phyloP scores from a whole-genome alignment of 2,888 invertebrate species.

The Ischnus inquisitorius region DNA sequence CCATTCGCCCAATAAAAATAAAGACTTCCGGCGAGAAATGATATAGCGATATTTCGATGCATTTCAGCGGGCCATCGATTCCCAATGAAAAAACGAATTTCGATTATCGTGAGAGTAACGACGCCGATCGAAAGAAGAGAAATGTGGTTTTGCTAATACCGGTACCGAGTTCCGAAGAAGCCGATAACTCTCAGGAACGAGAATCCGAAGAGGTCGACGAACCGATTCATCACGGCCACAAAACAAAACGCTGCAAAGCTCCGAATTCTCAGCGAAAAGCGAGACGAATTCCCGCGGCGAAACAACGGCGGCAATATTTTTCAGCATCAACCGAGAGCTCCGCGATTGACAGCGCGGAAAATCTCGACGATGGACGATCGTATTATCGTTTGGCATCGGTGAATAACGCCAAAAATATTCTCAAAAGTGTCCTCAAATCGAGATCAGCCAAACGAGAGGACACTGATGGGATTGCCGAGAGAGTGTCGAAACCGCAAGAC shows the following conservation, averaged over 20 bases:
- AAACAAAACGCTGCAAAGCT: constrained; percentile 72
- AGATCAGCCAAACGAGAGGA: constrained; percentile 28
- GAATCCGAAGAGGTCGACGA: constrained; percentile 38
- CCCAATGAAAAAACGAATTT: background rate
- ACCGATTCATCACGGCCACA: constrained; percentile 38
- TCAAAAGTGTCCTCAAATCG: constrained; percentile 8
- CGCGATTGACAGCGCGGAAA: background rate
- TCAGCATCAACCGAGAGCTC: background rate
- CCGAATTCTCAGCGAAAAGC: constrained; percentile 25
- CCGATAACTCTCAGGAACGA: constrained; percentile 16
- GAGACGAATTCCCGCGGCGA: constrained; percentile 20
- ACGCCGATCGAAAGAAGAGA: constrained; percentile 52
- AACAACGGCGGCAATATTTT: background rate
- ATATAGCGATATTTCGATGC: background rate
- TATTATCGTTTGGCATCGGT: constrained; percentile 14
- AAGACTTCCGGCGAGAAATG: background rate
- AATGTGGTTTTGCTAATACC: constrained; percentile 66
- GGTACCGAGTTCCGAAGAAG: constrained; percentile 54
- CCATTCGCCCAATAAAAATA: background rate
- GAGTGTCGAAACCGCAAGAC: background rate
- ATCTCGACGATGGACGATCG: background rate
- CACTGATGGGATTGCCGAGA: constrained; percentile 16
- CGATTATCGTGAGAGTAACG: constrained; percentile 2
- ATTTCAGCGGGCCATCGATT: constrained; percentile 38
- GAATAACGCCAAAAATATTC: background rate